Conservation (phyloP, 1,140 invertebrate species). For the Heterodera carotae region DNA sequence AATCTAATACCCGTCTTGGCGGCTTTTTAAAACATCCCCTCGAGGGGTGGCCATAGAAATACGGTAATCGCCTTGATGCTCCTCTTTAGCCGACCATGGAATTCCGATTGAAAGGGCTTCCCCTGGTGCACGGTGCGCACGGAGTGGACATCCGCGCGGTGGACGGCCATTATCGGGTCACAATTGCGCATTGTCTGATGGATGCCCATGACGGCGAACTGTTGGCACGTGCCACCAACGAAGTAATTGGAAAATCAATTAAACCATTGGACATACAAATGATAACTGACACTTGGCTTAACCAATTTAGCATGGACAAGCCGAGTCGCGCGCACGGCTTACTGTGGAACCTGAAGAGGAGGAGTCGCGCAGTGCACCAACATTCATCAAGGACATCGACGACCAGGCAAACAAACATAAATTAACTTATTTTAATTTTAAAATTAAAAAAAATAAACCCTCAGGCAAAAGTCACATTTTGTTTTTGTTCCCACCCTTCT, state of each 20-base stretch:
- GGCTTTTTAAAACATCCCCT: too few relatives aligned
- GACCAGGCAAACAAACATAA: slow-evolving; percentile 51
- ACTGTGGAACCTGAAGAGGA: slow-evolving; percentile 62
- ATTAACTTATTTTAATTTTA: neutral
- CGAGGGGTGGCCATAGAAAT: too few relatives aligned
- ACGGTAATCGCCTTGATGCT: neutral
- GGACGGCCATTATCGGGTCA: slow-evolving; percentile 58
- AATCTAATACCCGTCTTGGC: too few relatives aligned
- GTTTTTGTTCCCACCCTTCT: too few relatives aligned
- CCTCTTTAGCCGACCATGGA: slow-evolving; percentile 32
- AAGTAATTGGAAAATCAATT: slow-evolving; percentile 13
- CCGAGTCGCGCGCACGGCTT: slow-evolving; percentile 58
- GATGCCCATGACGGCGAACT: slow-evolving; percentile 63
- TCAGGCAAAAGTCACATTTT: too few relatives aligned
- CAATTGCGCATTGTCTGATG: slow-evolving; percentile 48
- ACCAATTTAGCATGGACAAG: slow-evolving; percentile 47
- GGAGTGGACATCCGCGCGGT: slow-evolving; percentile 58
- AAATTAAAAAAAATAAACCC: too few relatives aligned
- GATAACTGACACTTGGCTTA: neutral
- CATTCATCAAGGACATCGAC: slow-evolving; percentile 65
- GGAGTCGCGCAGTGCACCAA: slow-evolving; percentile 59
- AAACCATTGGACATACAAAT: neutral
- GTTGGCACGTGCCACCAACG: slow-evolving; percentile 55
- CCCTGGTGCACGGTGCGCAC: slow-evolving; percentile 49
- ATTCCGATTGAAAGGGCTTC: slow-evolving; percentile 49